Evolutionary conservation across 2,888 invertebrate species (phyloP).

Genomic region (Cataglyphis altisquamis): DNA sequence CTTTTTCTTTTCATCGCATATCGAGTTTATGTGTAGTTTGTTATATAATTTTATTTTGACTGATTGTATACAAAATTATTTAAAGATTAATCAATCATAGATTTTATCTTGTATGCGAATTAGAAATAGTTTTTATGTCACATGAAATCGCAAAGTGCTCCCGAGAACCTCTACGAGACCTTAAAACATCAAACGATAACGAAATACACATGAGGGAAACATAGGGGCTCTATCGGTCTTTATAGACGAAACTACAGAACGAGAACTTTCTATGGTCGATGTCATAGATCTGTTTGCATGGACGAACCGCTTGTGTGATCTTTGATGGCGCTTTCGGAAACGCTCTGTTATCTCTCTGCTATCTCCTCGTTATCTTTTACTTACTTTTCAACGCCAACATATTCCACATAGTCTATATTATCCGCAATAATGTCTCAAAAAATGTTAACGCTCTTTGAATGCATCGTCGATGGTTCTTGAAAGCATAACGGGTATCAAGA

Average conservation of each 20-base stretch:
- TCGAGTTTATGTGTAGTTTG: no score
- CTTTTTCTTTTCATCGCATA: not conserved
- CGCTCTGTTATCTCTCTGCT: constrained; percentile 61
- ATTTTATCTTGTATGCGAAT: not conserved
- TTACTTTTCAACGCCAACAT: constrained; percentile 44
- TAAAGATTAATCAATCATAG: not conserved
- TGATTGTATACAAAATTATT: not conserved
- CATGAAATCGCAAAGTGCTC: not conserved
- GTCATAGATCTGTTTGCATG: constrained; percentile 58
- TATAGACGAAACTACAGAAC: constrained; percentile 66
- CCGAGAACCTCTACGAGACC: no score
- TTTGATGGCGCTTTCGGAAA: constrained; percentile 62
- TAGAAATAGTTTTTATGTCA: not conserved
- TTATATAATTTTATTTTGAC: not conserved
- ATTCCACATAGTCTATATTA: constrained; percentile 28
- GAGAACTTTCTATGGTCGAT: constrained; percentile 60
- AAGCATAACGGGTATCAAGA: constrained; percentile 24
- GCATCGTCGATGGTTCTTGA: constrained; percentile 29
- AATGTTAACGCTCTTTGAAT: constrained; percentile 16
- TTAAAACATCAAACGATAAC: constrained; percentile 49
- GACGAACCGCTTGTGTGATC: constrained; percentile 57
- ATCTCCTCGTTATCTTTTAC: constrained; percentile 56
- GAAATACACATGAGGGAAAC: constrained; percentile 58
- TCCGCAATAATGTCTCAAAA: constrained; percentile 18
- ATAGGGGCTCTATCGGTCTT: constrained; percentile 72